phyloP scores from a whole-genome alignment of 2,797 vertebrate species.

The Malurus leucopterus region DNA sequence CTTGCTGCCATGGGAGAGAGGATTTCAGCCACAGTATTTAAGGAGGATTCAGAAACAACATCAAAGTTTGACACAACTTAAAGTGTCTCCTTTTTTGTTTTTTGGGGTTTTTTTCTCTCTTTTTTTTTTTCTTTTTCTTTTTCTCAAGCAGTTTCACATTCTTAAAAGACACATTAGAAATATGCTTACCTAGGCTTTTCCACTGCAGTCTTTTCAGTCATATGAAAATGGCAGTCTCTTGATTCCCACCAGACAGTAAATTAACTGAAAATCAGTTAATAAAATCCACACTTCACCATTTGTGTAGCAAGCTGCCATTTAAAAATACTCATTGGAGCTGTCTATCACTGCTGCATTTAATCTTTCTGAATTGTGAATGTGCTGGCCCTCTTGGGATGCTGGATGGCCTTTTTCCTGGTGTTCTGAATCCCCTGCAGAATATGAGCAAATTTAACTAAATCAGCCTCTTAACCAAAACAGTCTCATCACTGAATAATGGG shows the following conservation, averaged over 20 bases:
- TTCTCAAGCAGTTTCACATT: neutral
- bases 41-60: neutral
- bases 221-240: neutral
- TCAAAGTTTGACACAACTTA: neutral
- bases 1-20: neutral
- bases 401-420: neutral
- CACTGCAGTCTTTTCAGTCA: neutral
- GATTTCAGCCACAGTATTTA: neutral
- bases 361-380: neutral
- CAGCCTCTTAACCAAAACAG: neutral
- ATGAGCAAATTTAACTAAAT: neutral
- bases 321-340: neutral
- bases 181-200: neutral
- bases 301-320: neutral
- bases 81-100: neutral
- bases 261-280: constrained; percentile 31
- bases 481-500: neutral
- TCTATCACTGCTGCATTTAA: neutral
- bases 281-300: constrained; percentile 3
- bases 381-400: neutral
- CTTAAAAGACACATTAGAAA: neutral
- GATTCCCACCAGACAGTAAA: constrained; percentile 7
- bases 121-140: no score
- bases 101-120: no score
- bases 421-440: neutral